Evolutionary conservation across 2,797 vertebrate genomes (phyloP).

Genomic region (Myripristis murdjan): DNA sequence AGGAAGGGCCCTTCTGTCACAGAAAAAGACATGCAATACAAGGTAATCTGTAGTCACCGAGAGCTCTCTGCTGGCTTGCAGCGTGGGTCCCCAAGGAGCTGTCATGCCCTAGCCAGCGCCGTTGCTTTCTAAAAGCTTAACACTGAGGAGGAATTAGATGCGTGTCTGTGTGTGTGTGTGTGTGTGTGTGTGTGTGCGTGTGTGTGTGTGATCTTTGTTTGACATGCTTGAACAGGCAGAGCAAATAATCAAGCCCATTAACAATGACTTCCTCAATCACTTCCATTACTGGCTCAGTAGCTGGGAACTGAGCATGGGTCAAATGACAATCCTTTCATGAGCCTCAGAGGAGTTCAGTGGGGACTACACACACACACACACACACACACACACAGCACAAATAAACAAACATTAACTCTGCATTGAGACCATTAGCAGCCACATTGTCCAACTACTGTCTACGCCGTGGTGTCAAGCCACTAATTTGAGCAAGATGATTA

Average conservation of each 20-base stretch:
- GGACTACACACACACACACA: neutral
- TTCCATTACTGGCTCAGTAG: slow-evolving; percentile 24
- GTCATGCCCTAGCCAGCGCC: slow-evolving; percentile 55
- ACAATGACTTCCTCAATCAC: slow-evolving; percentile 32
- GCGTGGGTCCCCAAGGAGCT: slow-evolving; percentile 49
- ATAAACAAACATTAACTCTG: slow-evolving; percentile 26
- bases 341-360: slow-evolving; percentile 10
- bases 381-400: neutral
- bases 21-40: slow-evolving; percentile 60
- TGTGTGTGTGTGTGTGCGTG: slow-evolving; percentile 14
- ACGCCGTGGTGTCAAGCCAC: neutral
- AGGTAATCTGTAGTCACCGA: slow-evolving; percentile 72
- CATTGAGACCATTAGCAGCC: slow-evolving; percentile 5
- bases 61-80: slow-evolving; percentile 60
- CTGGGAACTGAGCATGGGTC: slow-evolving; percentile 12
- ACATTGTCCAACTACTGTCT: neutral
- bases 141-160: slow-evolving; percentile 47
- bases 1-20: slow-evolving; percentile 52
- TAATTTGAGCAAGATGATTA: slow-evolving; percentile 2
- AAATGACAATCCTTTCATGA: slow-evolving; percentile 32
- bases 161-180: slow-evolving; percentile 13
- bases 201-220: slow-evolving; percentile 40
- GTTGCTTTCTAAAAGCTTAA: slow-evolving; percentile 59
- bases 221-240: slow-evolving; percentile 30
- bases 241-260: slow-evolving; percentile 56